These are phyloP conservation scores for Notodonta ziczac DNA, from an alignment of 2,888 invertebrate species.

Conservation along the genomic window DNA sequence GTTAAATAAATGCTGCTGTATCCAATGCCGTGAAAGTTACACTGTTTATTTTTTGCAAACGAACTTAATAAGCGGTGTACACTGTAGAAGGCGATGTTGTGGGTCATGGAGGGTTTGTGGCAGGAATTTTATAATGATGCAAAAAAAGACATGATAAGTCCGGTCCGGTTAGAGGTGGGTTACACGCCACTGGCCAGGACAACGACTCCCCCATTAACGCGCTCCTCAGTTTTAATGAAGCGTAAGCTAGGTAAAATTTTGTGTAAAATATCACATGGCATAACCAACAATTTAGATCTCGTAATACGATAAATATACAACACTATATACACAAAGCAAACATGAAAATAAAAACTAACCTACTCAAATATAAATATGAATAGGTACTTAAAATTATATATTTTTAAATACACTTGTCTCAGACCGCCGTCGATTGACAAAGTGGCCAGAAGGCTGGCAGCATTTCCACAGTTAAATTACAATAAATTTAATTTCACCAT, in stretches of 20 bases:
- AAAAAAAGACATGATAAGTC: slow-evolving; percentile 76
- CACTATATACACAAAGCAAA: too few species aligned
- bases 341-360: too few species aligned
- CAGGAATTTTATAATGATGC: slow-evolving; percentile 77
- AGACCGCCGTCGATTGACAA: too few species aligned
- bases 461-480: too few species aligned
- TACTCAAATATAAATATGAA: too few species aligned
- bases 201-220: slow-evolving; percentile 60
- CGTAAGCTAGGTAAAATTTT: background rate
- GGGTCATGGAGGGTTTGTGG: slow-evolving; percentile 32
- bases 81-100: slow-evolving; percentile 28
- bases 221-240: slow-evolving; percentile 6
- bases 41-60: background rate
- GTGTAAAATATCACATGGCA: too few species aligned
- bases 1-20: background rate
- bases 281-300: too few species aligned
- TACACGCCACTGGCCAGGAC: slow-evolving; percentile 73
- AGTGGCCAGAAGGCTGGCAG: too few species aligned
- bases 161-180: slow-evolving; percentile 56
- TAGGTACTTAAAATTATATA: too few species aligned
- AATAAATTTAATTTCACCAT: too few species aligned
- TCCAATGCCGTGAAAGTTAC: slow-evolving; percentile 15
- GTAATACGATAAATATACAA: too few species aligned
- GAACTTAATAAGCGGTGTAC: slow-evolving; percentile 39
- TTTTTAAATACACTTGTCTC: too few species aligned